Conservation (phyloP, 2,888 invertebrate genomes). For the Cataglyphis rosenhaueri region DNA sequence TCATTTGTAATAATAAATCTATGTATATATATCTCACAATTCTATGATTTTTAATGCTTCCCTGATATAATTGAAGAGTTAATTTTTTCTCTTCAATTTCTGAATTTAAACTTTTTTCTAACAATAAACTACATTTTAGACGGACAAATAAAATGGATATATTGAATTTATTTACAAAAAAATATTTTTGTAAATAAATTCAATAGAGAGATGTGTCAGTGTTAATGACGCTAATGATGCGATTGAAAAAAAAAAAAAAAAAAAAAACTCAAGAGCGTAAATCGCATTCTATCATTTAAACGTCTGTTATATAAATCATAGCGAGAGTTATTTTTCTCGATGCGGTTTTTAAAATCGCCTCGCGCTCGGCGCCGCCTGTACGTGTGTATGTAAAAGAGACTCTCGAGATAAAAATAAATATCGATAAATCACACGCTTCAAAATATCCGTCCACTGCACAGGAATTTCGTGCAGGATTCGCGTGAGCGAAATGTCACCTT, state of each 20-base stretch:
- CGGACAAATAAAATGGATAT: neutral
- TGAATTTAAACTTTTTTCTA: neutral
- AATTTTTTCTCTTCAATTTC: neutral
- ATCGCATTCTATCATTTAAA: neutral
- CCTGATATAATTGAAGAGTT: neutral
- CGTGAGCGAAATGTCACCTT: slow-evolving; percentile 34
- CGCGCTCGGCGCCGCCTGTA: neutral
- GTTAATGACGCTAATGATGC: neutral
- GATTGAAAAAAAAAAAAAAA: neutral
- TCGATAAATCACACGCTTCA: slow-evolving; percentile 27
- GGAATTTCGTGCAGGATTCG: slow-evolving; percentile 5
- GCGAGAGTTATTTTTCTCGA: slow-evolving; percentile 36
- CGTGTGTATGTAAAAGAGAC: neutral
- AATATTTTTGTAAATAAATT: neutral
- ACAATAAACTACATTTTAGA: neutral
- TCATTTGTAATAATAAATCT: neutral
- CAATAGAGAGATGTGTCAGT: neutral
- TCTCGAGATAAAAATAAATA: slow-evolving; percentile 31
- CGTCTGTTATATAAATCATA: slow-evolving; percentile 36
- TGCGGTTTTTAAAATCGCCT: slow-evolving; percentile 28
- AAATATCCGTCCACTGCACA: slow-evolving; percentile 4
- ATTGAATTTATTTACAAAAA: neutral
- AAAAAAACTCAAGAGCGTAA: neutral
- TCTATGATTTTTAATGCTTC: neutral
- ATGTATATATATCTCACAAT: neutral